These are phyloP conservation scores for Lerema accius DNA, from an alignment of 1,140 invertebrate genomes.

Conservation along the genomic window DNA sequence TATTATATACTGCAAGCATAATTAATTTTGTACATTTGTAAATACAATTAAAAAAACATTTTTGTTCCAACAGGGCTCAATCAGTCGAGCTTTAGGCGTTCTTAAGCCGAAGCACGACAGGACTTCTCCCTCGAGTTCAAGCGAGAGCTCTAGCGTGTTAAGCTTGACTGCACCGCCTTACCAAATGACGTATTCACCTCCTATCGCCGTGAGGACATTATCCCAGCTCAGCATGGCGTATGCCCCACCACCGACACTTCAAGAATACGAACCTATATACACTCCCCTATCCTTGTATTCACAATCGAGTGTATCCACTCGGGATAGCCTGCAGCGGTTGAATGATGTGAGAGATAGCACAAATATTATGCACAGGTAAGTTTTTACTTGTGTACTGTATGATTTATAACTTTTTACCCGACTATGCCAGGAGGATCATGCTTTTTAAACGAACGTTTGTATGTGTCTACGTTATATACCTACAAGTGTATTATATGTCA, in stretches of 20 bases:
- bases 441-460: too few relatives aligned
- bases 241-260: conserved; percentile 71
- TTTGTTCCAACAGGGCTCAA: conserved; percentile 85
- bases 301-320: conserved; percentile 72
- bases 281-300: conserved; percentile 76
- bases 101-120: conserved; percentile 84
- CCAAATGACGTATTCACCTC: conserved; percentile 73
- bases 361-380: conserved; percentile 71
- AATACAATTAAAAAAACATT: background rate
- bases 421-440: too few relatives aligned
- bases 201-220: conserved; percentile 70
- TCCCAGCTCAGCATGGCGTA: conserved; percentile 80
- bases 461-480: too few relatives aligned
- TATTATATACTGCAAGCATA: too few relatives aligned
- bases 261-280: conserved; percentile 77
- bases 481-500: too few relatives aligned
- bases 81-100: conserved; percentile 88
- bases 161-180: conserved; percentile 68
- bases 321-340: conserved; percentile 68
- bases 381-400: conserved; percentile 17
- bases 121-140: conserved; percentile 84
- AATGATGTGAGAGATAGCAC: conserved; percentile 69
- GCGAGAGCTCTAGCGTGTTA: conserved; percentile 82
- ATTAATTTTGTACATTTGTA: background rate
- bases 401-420: too few relatives aligned